Evolutionary conservation across 1,140 invertebrate genomes (phyloP).

Genomic region (Cepaea nemoralis): DNA sequence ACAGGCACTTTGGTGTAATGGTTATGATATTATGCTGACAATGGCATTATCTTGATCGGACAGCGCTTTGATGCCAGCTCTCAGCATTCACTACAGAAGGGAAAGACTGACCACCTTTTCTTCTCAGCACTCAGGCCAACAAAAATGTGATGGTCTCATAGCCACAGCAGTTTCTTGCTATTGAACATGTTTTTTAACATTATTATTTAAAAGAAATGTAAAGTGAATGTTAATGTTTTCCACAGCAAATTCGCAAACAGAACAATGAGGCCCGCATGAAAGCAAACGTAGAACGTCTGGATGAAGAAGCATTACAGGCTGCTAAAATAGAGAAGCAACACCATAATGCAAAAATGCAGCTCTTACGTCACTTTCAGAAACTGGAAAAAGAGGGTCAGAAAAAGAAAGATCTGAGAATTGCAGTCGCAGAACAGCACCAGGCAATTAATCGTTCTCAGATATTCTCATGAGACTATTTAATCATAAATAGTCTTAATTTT

Average conservation of each 20-base stretch:
- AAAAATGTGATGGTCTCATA: not conserved
- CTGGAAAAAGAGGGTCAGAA: constrained; percentile 59
- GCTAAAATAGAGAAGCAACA: constrained; percentile 43
- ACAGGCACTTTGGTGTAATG: no score
- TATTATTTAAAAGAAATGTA: not conserved
- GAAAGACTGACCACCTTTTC: no score
- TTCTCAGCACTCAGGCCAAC: no score
- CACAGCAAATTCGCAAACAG: constrained; percentile 56
- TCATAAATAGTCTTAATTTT: not conserved
- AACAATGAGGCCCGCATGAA: constrained; percentile 53
- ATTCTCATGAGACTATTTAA: constrained; percentile 36
- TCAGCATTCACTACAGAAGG: no score
- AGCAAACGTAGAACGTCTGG: constrained; percentile 44
- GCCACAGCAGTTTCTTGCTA: not conserved
- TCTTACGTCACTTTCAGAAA: constrained; percentile 57
- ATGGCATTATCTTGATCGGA: no score
- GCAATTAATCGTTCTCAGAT: constrained; percentile 49
- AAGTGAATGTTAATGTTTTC: constrained; percentile 31
- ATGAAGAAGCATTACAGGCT: constrained; percentile 52
- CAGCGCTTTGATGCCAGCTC: no score
- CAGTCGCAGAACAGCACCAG: constrained; percentile 56
- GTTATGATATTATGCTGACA: no score
- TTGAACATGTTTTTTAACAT: not conserved
- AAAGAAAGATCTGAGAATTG: constrained; percentile 56
- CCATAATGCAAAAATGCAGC: constrained; percentile 57